Evolutionary conservation across 2,797 vertebrate genomes (phyloP).

Genomic region (Gobio occitaniae): DNA sequence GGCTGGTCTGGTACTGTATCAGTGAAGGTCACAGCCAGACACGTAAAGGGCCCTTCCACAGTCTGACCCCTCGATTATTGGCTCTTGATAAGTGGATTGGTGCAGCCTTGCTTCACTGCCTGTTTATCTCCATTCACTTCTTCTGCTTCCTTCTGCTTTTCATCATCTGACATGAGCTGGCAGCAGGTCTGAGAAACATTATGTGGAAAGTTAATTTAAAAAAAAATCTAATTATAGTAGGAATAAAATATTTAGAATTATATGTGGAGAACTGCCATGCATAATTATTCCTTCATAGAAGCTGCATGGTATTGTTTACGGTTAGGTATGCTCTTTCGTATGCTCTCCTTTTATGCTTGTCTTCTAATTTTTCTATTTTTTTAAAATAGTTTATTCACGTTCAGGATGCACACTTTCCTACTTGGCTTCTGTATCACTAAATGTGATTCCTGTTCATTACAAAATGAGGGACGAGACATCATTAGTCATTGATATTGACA

Average conservation of each 20-base stretch:
- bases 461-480: not conserved
- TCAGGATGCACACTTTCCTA: not conserved
- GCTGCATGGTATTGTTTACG: not conserved
- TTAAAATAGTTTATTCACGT: not conserved
- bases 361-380: not conserved
- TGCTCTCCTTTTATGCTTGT: not conserved
- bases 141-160: conserved; percentile 32
- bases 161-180: conserved; percentile 39
- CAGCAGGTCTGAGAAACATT: conserved; percentile 19
- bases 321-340: not conserved
- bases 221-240: not conserved
- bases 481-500: not conserved
- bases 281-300: conserved; percentile 3
- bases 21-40: conserved; percentile 44
- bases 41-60: conserved; percentile 9
- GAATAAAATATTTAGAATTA: not conserved
- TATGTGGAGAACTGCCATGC: not conserved
- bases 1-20: conserved; percentile 50
- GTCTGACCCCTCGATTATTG: conserved; percentile 23
- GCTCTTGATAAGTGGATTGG: conserved; percentile 40
- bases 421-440: not conserved
- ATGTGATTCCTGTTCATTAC: not conserved
- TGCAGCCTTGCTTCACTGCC: not conserved
- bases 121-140: conserved; percentile 30
- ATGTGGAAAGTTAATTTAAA: not conserved